Percentiles rank a stretch among this genome's conserved stretches.
These are phyloP conservation scores for Brachyhypopomus gauderio DNA, from an alignment of 2,113 vertebrate species.

Conservation along the genomic window DNA sequence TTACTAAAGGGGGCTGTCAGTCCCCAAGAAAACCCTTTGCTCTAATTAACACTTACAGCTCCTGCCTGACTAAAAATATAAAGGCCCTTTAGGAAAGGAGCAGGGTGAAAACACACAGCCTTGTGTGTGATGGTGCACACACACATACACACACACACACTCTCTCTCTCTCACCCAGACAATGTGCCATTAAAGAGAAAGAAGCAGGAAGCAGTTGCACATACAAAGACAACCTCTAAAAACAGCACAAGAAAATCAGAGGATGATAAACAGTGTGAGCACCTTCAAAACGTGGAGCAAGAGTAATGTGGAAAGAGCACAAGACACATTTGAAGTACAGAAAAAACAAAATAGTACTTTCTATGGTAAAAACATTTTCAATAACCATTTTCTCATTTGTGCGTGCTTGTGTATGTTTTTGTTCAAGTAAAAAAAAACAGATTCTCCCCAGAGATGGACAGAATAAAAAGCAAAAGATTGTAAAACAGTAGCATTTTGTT, in stretches of 20 bases:
- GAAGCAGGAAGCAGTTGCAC: constrained; percentile 23
- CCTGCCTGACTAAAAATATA: constrained; percentile 52
- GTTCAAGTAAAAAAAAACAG: too few species aligned
- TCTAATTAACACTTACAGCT: constrained; percentile 71
- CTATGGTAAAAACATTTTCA: too few species aligned
- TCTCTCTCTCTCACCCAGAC: too few species aligned
- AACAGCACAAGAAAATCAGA: constrained; percentile 8
- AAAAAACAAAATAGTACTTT: too few species aligned
- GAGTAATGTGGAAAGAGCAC: too few species aligned
- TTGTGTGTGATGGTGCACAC: neutral
- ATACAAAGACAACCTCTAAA: constrained; percentile 22
- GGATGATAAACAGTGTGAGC: neutral
- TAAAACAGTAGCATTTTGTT: too few species aligned
- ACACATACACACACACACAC: too few species aligned
- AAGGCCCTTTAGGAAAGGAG: constrained; percentile 14
- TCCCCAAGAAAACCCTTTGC: constrained; percentile 61
- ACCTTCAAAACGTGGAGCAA: neutral
- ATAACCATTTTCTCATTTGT: too few species aligned
- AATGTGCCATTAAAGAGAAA: constrained; percentile 20
- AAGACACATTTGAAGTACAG: too few species aligned
- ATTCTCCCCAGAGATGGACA: too few species aligned
- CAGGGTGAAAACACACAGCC: neutral
- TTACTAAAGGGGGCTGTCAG: constrained; percentile 71
- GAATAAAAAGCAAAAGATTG: too few species aligned
- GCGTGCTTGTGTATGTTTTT: neutral